A percentile compares a stretch with the other conserved stretches of the same genome.
These are phyloP conservation scores for Artemia franciscana DNA, from an alignment of 1,140 invertebrate genomes.

Conservation along the genomic window DNA sequence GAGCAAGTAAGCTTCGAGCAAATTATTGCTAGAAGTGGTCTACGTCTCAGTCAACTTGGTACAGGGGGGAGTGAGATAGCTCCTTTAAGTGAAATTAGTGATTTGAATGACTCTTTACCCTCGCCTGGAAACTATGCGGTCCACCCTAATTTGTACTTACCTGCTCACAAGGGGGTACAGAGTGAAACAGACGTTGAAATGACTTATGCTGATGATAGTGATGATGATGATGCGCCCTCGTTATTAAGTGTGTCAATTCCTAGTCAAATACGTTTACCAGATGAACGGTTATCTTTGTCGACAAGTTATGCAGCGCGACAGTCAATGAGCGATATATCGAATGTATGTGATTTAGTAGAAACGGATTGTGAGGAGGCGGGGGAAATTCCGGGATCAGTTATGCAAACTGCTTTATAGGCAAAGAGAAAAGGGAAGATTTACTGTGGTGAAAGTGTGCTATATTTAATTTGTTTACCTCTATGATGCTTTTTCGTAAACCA, in stretches of 20 bases:
- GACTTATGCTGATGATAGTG: constrained; percentile 17
- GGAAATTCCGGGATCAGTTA: too few species aligned
- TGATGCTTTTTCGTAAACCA: too few species aligned
- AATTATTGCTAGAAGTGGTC: constrained; percentile 7
- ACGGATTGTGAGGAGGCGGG: too few species aligned
- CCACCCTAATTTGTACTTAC: constrained; percentile 63
- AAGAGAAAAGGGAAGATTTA: too few species aligned
- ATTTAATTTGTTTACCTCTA: too few species aligned
- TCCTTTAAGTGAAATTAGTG: constrained; percentile 18
- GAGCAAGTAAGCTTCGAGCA: constrained; percentile 7
- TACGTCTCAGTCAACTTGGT: constrained; percentile 25
- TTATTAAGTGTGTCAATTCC: constrained; percentile 14
- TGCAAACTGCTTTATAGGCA: too few species aligned
- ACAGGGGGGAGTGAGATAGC: constrained; percentile 27
- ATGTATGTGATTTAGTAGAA: too few species aligned
- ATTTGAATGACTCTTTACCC: constrained; percentile 21
- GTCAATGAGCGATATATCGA: too few species aligned
- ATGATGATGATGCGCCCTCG: constrained; percentile 29
- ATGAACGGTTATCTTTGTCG: too few species aligned
- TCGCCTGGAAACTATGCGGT: constrained; percentile 43
- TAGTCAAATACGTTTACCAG: constrained; percentile 11
- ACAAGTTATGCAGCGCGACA: too few species aligned
- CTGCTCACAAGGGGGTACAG: constrained; percentile 39
- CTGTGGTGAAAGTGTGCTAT: too few species aligned
- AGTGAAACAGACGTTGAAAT: constrained; percentile 13